Conservation (phyloP, 2,113 vertebrate genomes). For the Vulpes lagopus region DNA sequence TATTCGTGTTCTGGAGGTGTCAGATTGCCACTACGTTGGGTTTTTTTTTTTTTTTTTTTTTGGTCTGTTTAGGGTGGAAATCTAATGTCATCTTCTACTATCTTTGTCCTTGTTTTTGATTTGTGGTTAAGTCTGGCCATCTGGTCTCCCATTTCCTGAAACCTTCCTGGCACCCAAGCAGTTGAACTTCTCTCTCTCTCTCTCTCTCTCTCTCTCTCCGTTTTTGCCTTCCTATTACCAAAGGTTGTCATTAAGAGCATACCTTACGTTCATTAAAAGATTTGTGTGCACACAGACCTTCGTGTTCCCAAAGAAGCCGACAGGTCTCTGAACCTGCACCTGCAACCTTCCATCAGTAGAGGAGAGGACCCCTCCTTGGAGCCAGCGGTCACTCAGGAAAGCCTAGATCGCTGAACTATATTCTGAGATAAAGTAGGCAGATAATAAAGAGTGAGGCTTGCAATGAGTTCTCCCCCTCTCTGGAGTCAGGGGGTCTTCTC, state of each 20-base stretch:
- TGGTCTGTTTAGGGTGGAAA: not conserved
- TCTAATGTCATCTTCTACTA: not conserved
- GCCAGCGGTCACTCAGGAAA: not conserved
- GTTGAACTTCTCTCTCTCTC: not conserved
- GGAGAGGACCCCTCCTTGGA: not conserved
- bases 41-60: too few species aligned
- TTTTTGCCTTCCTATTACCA: not conserved
- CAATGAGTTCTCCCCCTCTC: not conserved
- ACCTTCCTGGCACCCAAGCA: not conserved
- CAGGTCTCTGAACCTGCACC: rapidly evolving
- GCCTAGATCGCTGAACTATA: not conserved
- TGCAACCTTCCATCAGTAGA: not conserved
- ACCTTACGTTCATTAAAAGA: too few species aligned
- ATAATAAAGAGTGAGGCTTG: not conserved
- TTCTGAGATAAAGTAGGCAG: not conserved
- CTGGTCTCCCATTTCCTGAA: not conserved
- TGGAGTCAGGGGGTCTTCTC: not conserved
- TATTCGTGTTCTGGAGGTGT: not conserved
- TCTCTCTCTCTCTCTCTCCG: not conserved
- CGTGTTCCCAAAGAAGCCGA: not conserved
- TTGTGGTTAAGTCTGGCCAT: not conserved
- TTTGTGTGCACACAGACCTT: not conserved
- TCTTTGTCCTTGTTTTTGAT: not conserved
- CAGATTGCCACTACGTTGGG: not conserved
- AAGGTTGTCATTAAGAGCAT: not conserved